Evolutionary conservation across 2,797 vertebrate genomes (phyloP), one percentile per base, ranked within the genome.

Genomic region (Podarcis lilfordi): DNA sequence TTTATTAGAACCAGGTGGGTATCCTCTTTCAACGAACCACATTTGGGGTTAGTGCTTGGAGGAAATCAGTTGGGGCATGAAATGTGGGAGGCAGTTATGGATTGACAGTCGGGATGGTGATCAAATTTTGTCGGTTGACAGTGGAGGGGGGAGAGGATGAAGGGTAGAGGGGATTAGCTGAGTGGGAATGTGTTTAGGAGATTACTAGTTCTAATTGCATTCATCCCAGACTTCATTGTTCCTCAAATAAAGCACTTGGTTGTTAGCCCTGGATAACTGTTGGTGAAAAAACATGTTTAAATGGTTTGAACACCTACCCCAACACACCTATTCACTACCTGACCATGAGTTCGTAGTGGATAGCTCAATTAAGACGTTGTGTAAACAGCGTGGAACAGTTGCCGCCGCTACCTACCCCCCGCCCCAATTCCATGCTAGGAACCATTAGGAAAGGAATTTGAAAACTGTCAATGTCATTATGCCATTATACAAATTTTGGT

Each of bases 331-430:
- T 61, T 21, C 61, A 64, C 21, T 64, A 64, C 2, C 5, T 19
- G 61, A 64, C 61, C 21, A 0, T 64, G 61, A 21, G 61, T 1
- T 64, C 2, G 1, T 64, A 1, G 17, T 64, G 61, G 61, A 64
- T 64, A 64, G 61, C 5, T 64, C 61, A 64, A 64, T 64, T 64
- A 64, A 64, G 21, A 64, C 13, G 0, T 55, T 23, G 61, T 64
- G 17, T 2, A 64, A 19, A 19, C 21, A 64, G 61, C 21, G 1
- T 64, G 7, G 17, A 64, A 23, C 1, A 64, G 19, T 55, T 55
- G 50, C 50, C 13, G 1, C 13, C 0, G 13, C 50, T 55, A 13
- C 50, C 50, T 32, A 1, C 3, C 13, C 0, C 13, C 50, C 50
- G 3, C 50, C 50, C 61, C 7, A 23, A 23, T 23, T 64, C 61